A percentile compares a stretch with the other conserved stretches of the same genome.
Conservation (phyloP, 2,797 vertebrate species). For the Macroramphosus scolopax region DNA sequence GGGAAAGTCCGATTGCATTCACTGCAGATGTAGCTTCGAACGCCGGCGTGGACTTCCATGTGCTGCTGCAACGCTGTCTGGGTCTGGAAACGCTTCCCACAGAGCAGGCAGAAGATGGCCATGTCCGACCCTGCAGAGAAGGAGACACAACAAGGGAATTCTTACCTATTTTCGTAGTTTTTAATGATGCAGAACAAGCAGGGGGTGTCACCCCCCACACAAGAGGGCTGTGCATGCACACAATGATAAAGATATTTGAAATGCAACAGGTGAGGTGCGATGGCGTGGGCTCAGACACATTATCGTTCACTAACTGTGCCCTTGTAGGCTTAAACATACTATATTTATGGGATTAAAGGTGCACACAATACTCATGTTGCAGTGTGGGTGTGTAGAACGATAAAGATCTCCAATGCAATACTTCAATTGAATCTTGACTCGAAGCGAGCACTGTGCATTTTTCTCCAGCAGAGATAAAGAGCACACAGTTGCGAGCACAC, state of each 20-base stretch:
- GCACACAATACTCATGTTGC: slow-evolving; percentile 42
- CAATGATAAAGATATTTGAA: slow-evolving; percentile 10
- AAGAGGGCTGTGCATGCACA: not conserved
- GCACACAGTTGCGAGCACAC: slow-evolving; percentile 40
- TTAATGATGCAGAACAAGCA: not conserved
- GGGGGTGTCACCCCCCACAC: not conserved
- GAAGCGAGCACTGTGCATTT: slow-evolving; percentile 53
- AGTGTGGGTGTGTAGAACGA: slow-evolving; percentile 46
- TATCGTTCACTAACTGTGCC: slow-evolving; percentile 6
- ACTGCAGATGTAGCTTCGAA: slow-evolving; percentile 94
- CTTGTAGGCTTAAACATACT: slow-evolving; percentile 16
- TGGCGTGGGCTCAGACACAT: slow-evolving; percentile 4
- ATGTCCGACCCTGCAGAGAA: slow-evolving; percentile 84
- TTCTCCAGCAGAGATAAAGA: slow-evolving; percentile 71
- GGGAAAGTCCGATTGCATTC: slow-evolving; percentile 96
- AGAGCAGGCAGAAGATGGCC: slow-evolving; percentile 94
- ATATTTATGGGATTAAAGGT: slow-evolving; percentile 59
- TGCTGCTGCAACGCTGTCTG: slow-evolving; percentile 93
- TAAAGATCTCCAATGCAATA: slow-evolving; percentile 70
- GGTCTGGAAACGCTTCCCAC: slow-evolving; percentile 93
- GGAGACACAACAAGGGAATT: not conserved
- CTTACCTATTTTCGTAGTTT: no score
- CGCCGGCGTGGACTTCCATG: slow-evolving; percentile 95
- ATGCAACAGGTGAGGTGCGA: slow-evolving; percentile 5
- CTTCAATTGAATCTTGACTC: slow-evolving; percentile 69